Conservation (phyloP, 2,113 vertebrate species). For the Solenodon paradoxus region DNA sequence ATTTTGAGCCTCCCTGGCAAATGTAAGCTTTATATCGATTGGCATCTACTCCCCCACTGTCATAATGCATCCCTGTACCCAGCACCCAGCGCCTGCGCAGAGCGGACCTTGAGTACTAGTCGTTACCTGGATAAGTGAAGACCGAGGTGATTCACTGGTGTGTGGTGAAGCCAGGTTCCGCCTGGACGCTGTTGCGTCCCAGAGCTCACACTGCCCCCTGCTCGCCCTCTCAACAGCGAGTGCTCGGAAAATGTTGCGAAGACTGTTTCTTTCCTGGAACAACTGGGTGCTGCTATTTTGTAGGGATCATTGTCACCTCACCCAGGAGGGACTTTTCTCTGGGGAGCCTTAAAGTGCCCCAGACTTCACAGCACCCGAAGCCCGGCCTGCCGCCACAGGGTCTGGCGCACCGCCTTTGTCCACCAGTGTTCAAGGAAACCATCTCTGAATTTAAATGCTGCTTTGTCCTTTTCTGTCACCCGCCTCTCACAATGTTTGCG, state of each 20-base stretch:
- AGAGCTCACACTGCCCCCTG: rapidly evolving
- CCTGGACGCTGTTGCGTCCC: background rate
- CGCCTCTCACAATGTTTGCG: background rate
- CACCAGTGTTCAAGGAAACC: background rate
- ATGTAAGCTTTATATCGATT: background rate
- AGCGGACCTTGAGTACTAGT: background rate
- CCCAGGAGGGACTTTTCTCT: background rate
- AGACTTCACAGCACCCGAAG: background rate
- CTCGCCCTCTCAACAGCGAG: rapidly evolving
- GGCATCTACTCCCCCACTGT: rapidly evolving
- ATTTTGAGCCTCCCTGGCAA: background rate
- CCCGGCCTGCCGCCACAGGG: background rate
- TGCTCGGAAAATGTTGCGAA: background rate
- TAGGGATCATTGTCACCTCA: background rate
- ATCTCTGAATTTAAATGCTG: background rate
- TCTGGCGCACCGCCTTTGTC: background rate
- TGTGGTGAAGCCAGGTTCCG: background rate
- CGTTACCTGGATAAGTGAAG: background rate
- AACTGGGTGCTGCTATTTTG: background rate
- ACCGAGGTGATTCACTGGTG: background rate
- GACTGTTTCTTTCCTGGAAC: background rate
- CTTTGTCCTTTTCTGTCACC: background rate
- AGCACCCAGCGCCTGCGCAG: background rate
- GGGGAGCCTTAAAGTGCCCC: background rate
- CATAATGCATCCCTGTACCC: background rate